These are phyloP conservation scores for Barbus barbus DNA, from an alignment of 2,113 vertebrate species.

Conservation along the genomic window DNA sequence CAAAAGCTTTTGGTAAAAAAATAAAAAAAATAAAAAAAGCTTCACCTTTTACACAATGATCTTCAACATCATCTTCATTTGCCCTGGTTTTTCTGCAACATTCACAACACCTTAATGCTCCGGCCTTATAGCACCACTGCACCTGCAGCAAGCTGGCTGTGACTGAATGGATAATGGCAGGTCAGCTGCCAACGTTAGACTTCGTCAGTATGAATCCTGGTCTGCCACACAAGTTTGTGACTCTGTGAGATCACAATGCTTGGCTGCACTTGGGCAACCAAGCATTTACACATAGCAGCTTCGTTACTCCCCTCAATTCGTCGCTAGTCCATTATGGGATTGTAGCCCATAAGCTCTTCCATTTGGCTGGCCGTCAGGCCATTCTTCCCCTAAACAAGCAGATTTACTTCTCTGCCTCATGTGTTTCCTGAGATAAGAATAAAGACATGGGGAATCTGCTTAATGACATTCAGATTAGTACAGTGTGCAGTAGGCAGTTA, in stretches of 20 bases:
- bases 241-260: slow-evolving; percentile 6
- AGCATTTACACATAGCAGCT: neutral
- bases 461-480: slow-evolving; percentile 21
- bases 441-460: neutral
- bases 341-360: neutral
- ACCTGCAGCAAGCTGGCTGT: slow-evolving; percentile 1
- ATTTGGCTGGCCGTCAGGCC: slow-evolving; percentile 9
- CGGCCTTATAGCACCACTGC: neutral
- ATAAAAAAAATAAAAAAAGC: too few species aligned
- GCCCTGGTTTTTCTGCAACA: neutral
- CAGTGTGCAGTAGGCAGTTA: neutral
- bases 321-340: neutral
- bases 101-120: neutral
- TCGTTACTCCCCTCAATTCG: neutral
- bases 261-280: neutral
- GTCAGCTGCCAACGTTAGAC: slow-evolving; percentile 24
- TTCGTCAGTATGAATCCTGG: neutral
- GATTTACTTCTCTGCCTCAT: neutral
- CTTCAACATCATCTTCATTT: neutral
- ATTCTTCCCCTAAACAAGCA: slow-evolving; percentile 1
- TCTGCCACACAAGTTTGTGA: too few species aligned
- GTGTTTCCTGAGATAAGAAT: slow-evolving; percentile 14
- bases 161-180: neutral
- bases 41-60: neutral
- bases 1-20: too few species aligned